Percentiles rank a stretch among this genome's conserved stretches.
phyloP scores from a whole-genome alignment of 2,888 invertebrate genomes.

The Sipunculus nudus region DNA sequence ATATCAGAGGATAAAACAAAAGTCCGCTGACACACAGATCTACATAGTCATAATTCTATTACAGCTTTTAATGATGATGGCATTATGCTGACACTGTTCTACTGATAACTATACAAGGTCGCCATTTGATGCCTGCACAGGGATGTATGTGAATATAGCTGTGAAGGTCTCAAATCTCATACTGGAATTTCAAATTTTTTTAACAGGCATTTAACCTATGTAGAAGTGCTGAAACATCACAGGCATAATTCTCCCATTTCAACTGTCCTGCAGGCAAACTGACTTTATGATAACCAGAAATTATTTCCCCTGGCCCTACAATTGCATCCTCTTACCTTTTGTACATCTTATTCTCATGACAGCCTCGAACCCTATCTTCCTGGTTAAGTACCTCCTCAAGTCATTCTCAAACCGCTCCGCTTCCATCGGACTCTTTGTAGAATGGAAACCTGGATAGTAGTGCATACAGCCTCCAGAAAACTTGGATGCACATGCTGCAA shows the following conservation, averaged over 20 bases:
- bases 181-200: no score
- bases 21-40: not conserved
- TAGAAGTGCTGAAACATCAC: not conserved
- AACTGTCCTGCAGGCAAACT: no score
- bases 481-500: constrained; percentile 82
- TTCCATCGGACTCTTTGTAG: constrained; percentile 75
- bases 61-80: no score
- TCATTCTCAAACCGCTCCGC: constrained; percentile 80
- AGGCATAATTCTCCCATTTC: no score
- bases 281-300: no score
- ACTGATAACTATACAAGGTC: no score
- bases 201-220: not conserved
- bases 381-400: constrained; percentile 86
- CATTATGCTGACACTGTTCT: no score
- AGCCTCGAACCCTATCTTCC: constrained; percentile 98
- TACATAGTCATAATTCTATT: no score
- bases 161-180: no score
- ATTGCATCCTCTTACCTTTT: constrained; percentile 75
- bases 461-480: constrained; percentile 94
- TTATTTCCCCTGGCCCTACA: no score
- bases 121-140: no score
- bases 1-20: constrained; percentile 5
- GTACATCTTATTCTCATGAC: constrained; percentile 97
- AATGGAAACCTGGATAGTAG: constrained; percentile 87
- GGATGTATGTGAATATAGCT: no score